Evolutionary conservation across 2,888 invertebrate genomes (phyloP), one percentile per base, ranked within the genome.

Genomic region (Drosophila percnosoma): DNA sequence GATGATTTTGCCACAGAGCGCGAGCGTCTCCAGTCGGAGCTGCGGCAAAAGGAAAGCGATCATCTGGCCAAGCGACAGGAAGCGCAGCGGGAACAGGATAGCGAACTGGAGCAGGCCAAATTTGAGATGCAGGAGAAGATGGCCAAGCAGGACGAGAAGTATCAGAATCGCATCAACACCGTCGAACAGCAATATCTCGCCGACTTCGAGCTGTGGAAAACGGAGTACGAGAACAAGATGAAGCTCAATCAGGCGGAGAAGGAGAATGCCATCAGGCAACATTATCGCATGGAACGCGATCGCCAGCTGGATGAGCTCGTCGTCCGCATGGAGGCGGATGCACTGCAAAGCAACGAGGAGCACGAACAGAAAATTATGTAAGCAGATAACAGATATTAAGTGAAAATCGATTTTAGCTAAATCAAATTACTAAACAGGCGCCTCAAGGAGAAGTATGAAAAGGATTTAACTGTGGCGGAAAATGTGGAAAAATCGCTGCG

Each of bases 391-490:
- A 27, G 13, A 8, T 10, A 24, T n/a, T 29, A 38, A n/a, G 6
- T 2, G 4, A 15, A 13, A n/a, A 8, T 38, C 4, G 0, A 15
- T 13, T 13, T 13, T 27, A 18, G n/a, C 7, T 15, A 10, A 27
- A 10, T 21, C 6, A 7, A 53, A n/a, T 48, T 8, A 1, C 6
- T 51, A 13, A 29, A 4, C 80, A 97, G 97, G 83, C 94, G 96
- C 36, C 93, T 96, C 48, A 96, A 95, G 87, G 96, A 97, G 69
- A 97, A 97, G 89, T 96, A 96, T 87, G 96, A 97, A 70, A 93
- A 94, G 15, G 97, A 97, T 88, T 91, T 97, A 65, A 94, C 94
- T 59, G 95, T 96, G 75, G 91, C 96, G 58, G 96, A 96, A 64
- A 93, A 94, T 74, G 95, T 95, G 0, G 96, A 96, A 85, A 94